These are phyloP conservation scores for Lottia gigantea DNA, from an alignment of 2,888 invertebrate genomes.

Conservation along the genomic window DNA sequence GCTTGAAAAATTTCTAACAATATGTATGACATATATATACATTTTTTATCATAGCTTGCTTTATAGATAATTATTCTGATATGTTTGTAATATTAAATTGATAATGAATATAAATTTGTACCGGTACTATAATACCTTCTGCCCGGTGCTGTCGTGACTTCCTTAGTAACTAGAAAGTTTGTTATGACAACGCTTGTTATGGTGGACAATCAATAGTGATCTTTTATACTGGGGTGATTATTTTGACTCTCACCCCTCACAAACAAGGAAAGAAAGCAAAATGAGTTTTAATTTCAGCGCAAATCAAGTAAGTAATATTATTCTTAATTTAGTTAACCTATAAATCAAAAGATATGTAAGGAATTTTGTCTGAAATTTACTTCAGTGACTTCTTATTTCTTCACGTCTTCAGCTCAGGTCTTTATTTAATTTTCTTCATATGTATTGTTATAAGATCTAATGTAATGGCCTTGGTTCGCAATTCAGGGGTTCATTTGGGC, in stretches of 20 bases:
- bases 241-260: background rate
- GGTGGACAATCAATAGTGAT: slow-evolving; percentile 1
- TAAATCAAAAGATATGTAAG: slow-evolving; percentile 3
- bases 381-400: too few relatives aligned
- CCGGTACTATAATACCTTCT: background rate
- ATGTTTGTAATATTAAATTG: too few relatives aligned
- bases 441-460: too few relatives aligned
- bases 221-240: background rate
- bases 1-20: too few relatives aligned
- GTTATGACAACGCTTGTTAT: slow-evolving; percentile 32
- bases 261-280: slow-evolving; percentile 11
- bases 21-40: too few relatives aligned
- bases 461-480: too few relatives aligned
- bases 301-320: slow-evolving; percentile 51
- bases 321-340: background rate
- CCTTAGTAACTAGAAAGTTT: slow-evolving; percentile 33
- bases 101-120: too few relatives aligned
- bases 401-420: too few relatives aligned
- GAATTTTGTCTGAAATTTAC: background rate
- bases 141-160: slow-evolving; percentile 17
- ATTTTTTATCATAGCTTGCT: too few relatives aligned
- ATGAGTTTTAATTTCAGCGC: slow-evolving; percentile 58
- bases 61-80: too few relatives aligned
- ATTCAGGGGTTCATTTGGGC: too few relatives aligned
- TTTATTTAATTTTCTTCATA: too few relatives aligned